Percentiles rank a stretch among this genome's conserved stretches.
Conservation (phyloP, 2,888 invertebrate species). For the Aethes cnicana region DNA sequence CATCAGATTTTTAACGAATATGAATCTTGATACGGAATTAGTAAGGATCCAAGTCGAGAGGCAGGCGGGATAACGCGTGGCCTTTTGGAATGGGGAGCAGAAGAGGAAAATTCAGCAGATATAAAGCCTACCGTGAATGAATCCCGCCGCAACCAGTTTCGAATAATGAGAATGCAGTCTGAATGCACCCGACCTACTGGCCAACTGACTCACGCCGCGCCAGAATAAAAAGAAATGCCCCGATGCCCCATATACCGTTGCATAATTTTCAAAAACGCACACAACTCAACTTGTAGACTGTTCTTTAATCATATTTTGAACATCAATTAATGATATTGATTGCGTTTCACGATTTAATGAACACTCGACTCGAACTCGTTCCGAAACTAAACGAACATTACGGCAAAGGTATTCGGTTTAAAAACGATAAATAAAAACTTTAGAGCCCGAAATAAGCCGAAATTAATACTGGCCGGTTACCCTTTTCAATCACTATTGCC, state of each 20-base stretch:
- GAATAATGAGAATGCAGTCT: slow-evolving; percentile 47
- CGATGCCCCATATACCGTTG: background rate
- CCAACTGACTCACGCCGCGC: slow-evolving; percentile 58
- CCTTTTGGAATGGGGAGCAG: slow-evolving; percentile 16
- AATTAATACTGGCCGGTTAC: slow-evolving; percentile 66
- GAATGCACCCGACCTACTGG: slow-evolving; percentile 56
- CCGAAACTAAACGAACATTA: slow-evolving; percentile 47
- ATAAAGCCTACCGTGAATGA: slow-evolving; percentile 41
- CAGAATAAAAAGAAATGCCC: slow-evolving; percentile 22
- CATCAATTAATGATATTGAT: slow-evolving; percentile 27
- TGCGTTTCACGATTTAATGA: slow-evolving; percentile 27
- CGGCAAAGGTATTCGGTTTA: slow-evolving; percentile 49
- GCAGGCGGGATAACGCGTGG: background rate
- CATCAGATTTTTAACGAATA: background rate
- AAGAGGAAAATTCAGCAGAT: slow-evolving; percentile 42
- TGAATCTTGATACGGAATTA: background rate
- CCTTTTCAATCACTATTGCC: slow-evolving; percentile 80
- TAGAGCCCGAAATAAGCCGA: slow-evolving; percentile 37
- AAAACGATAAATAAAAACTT: slow-evolving; percentile 55
- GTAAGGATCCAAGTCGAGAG: background rate
- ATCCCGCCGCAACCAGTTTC: slow-evolving; percentile 34
- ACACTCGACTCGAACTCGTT: slow-evolving; percentile 10
- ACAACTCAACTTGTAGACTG: background rate
- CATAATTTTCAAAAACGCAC: slow-evolving; percentile 8
- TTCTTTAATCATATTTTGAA: slow-evolving; percentile 5